These are phyloP conservation scores for Chlorospingus flavigularis DNA, from an alignment of 2,797 vertebrate genomes.

Conservation along the genomic window DNA sequence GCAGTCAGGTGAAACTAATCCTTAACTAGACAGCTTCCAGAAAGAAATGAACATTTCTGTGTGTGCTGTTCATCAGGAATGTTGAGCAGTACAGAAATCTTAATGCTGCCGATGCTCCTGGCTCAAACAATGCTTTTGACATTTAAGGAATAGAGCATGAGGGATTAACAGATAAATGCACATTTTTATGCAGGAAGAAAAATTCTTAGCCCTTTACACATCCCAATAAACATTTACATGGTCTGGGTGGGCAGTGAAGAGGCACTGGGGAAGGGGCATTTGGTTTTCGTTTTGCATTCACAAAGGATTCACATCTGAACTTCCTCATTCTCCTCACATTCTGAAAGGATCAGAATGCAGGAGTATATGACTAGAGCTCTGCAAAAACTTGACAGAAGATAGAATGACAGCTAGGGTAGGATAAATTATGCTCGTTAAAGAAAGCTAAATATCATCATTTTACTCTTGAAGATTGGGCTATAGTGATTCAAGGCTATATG, in stretches of 20 bases:
- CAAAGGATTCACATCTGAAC: background rate
- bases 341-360: background rate
- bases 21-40: slow-evolving; percentile 2
- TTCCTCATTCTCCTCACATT: fast-evolving
- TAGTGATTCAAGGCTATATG: background rate
- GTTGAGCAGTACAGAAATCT: slow-evolving; percentile 25
- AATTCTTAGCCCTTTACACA: slow-evolving; percentile 32
- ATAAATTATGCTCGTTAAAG: background rate
- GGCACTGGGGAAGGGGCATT: background rate
- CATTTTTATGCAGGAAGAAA: background rate
- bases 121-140: slow-evolving; percentile 46
- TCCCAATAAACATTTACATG: background rate
- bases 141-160: slow-evolving; percentile 37
- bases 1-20: background rate
- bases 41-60: slow-evolving; percentile 26
- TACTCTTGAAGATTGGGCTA: background rate
- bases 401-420: background rate
- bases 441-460: background rate
- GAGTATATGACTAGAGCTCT: background rate
- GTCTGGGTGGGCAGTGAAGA: background rate
- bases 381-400: background rate
- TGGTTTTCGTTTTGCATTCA: background rate
- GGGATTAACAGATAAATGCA: slow-evolving; percentile 37
- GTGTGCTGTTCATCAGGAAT: slow-evolving; percentile 40
- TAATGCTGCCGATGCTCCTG: background rate